Conservation (phyloP, 2,113 vertebrate species). For the Plecturocebus donacophilus region DNA sequence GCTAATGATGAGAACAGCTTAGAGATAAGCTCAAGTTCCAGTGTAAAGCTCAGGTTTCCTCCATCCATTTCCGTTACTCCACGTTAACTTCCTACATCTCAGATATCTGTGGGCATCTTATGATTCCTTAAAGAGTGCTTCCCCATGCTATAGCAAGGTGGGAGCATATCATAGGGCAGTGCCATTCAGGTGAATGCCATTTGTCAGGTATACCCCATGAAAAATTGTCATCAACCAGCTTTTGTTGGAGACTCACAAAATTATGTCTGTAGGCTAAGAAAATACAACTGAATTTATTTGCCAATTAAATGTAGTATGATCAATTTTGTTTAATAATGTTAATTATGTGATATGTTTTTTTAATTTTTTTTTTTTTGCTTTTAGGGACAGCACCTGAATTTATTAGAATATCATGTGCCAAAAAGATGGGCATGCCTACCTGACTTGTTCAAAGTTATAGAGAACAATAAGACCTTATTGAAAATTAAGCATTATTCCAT, state of each 20-base stretch:
- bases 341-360: background rate
- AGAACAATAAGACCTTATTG: constrained; percentile 72
- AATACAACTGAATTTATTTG: background rate
- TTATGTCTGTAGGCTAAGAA: background rate
- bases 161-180: accelerated
- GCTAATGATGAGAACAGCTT: background rate
- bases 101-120: background rate
- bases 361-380: background rate
- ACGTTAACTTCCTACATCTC: background rate
- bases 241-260: no score
- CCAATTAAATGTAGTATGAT: background rate
- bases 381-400: constrained; percentile 80
- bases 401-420: constrained; percentile 78
- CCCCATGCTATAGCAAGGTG: accelerated
- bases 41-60: background rate
- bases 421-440: constrained; percentile 73
- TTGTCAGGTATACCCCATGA: accelerated
- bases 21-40: background rate
- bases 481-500: constrained; percentile 82
- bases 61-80: background rate
- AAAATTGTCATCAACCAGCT: accelerated
- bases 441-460: constrained; percentile 82
- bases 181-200: accelerated
- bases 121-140: background rate
- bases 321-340: background rate